Evolutionary conservation across 2,797 vertebrate genomes (phyloP), one percentile per base, ranked within the genome.

Genomic region (Iguana delicatissima): DNA sequence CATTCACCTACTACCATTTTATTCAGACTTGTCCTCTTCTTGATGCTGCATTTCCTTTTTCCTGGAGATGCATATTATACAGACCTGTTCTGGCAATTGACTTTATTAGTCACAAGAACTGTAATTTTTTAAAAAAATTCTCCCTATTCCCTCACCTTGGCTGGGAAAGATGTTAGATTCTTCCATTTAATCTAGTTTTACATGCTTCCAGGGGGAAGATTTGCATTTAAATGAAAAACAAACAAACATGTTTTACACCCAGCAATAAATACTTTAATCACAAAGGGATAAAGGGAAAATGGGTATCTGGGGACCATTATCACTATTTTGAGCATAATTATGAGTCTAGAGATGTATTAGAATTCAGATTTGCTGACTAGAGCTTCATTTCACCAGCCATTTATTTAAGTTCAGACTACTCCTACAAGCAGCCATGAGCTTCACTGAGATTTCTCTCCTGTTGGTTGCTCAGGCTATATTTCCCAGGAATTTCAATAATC

Each of bases 241-340:
- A 9, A 29, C 24, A 6, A 69, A 32, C 7, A 0, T 85, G 84
- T 91, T 80, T 89, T 77, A 35, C 83, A 67, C 7, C 16, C 29
- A 42, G 3, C n/a, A 81, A 89, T 59, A 85, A 89, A 81, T 87
- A 73, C 14, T 24, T 26, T 69, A 38, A 24, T 32, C 13, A 6
- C 1, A 93, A 93, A 88, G 52, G 38, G 26, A 85, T 57, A 85
- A 89, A 29, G 64, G 0, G 16, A 84, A 13, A 87, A 7, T 32
- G 85, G 91, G 1, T 38, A 2, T 82, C 20, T 74, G 18, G 42
- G 26, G 18, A 73, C 38, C 57, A 46, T 89, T n/a, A 82, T 46
- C 46, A 77, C 14, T 76, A 32, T 32, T 86, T 50, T 10, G 92
- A 18, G 12, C 46, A 1, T 64, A 50, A 72, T 55, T 79, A 29